Evolutionary conservation across 1,140 invertebrate species (phyloP), one percentile per base, ranked within the genome.

Genomic region (Aphaenogaster rudis): DNA sequence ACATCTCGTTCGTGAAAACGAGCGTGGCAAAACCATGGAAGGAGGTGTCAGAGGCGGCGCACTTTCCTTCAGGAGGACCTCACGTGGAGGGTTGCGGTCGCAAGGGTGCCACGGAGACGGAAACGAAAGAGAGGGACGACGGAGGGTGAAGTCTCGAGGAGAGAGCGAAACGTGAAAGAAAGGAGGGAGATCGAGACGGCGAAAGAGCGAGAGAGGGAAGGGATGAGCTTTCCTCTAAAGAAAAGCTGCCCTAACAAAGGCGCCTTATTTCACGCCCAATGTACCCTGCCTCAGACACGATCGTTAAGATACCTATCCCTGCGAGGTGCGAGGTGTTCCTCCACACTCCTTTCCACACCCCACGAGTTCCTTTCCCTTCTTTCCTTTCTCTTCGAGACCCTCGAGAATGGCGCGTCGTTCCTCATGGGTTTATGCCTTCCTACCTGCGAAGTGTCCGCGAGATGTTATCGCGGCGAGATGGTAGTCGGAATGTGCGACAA

Each of bases 261-360:
- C 90, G 88, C 69, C 89, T 91, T 93, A 93, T 93, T 93, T 93
- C 92, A 93, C 93, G 93, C 92, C 90, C 93, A 92, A 93, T 93
- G 91, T 93, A 93, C 72, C 91, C 91, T 80, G 81, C 92, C 91
- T 93, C 92, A 93, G 93, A 93, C 92, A 93, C 89, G 93, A 93
- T 93, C 93, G 92, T 93, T 93, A 93, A 93, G 93, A 93, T 93
- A 92, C 92, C 93, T 91, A 93, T 93, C 89, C 92, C 66, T 57
- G 82, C 78, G 90, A 92, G 87, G 88, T 88, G 88, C 78, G 86
- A 92, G 81, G 52, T 85, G 78, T 81, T 59, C 86, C 81, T 64
- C 66, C 48, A 50, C 45, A 36, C 57, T 74, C 52, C 74, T 64
- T 21, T 67, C 72, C 64, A 17, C 80, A 59, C 52, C 52, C 64